These are phyloP conservation scores for Riparia riparia DNA, from an alignment of 2,113 vertebrate genomes.

Conservation along the genomic window DNA sequence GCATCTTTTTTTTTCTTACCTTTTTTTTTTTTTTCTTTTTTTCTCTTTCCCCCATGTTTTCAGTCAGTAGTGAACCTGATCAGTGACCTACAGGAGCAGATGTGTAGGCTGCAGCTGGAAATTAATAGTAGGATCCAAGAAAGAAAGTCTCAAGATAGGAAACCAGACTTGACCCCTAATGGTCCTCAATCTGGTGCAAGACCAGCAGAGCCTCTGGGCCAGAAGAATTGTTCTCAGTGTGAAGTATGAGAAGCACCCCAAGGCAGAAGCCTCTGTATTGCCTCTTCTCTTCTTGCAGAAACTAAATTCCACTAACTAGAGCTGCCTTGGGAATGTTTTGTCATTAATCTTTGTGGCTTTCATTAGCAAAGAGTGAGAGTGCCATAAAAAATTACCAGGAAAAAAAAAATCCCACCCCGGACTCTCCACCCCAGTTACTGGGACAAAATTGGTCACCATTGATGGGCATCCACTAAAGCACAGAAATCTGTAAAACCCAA, in stretches of 20 bases:
- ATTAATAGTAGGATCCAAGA: slow-evolving; percentile 94
- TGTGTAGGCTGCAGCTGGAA: slow-evolving; percentile 95
- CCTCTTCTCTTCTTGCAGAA: slow-evolving; percentile 1
- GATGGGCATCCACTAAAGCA: background rate
- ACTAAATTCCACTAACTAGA: slow-evolving; percentile 61
- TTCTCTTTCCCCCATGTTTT: slow-evolving; percentile 67
- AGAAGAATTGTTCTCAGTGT: slow-evolving; percentile 79
- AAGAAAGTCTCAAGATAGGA: slow-evolving; percentile 85
- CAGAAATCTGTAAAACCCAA: background rate
- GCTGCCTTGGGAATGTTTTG: background rate
- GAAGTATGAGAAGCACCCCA: slow-evolving; percentile 86
- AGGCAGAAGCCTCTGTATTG: slow-evolving; percentile 72
- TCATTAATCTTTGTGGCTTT: background rate
- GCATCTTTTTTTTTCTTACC: background rate
- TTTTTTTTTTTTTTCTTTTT: background rate
- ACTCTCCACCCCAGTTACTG: background rate
- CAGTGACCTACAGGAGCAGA: slow-evolving; percentile 97
- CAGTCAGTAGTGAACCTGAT: slow-evolving; percentile 98
- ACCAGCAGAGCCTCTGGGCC: slow-evolving; percentile 72
- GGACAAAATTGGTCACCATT: background rate
- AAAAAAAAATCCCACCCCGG: background rate
- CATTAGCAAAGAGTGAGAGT: background rate
- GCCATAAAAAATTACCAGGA: background rate
- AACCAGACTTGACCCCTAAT: slow-evolving; percentile 60
- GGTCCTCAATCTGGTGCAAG: slow-evolving; percentile 58